A percentile compares a stretch with the other conserved stretches of the same genome.
phyloP scores from a whole-genome alignment of 2,888 invertebrate species.

The Chrysotoxum bicinctum region DNA sequence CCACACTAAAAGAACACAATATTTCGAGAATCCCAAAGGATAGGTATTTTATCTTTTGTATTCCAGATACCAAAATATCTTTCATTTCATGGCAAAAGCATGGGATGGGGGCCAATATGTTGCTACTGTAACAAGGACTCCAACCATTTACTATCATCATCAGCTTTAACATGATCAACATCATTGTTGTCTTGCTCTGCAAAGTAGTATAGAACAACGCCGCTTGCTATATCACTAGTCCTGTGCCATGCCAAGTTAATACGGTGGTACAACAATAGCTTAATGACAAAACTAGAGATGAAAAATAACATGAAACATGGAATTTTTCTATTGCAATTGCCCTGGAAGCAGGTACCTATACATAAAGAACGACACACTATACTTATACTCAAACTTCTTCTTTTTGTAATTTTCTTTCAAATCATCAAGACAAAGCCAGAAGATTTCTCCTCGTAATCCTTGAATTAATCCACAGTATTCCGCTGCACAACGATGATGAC shows the following conservation, averaged over 20 bases:
- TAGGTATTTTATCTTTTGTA: conserved; percentile 2
- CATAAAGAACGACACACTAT: neutral
- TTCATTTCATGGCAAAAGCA: conserved; percentile 1
- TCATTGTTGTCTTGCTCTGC: neutral
- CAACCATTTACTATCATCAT: conserved; percentile 5
- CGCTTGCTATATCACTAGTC: neutral
- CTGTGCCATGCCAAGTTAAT: neutral
- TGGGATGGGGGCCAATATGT: neutral
- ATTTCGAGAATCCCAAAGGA: conserved; percentile 11
- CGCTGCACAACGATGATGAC: conserved; percentile 41
- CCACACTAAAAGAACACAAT: conserved; percentile 1
- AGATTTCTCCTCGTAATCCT: conserved; percentile 60
- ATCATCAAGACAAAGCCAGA: conserved; percentile 59
- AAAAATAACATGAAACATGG: conserved; percentile 28
- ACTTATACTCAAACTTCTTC: neutral
- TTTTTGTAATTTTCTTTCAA: conserved; percentile 67
- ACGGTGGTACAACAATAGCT: conserved; percentile 41
- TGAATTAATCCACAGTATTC: conserved; percentile 63
- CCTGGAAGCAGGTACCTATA: conserved; percentile 13
- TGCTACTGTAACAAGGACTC: neutral
- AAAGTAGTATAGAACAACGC: conserved; percentile 5
- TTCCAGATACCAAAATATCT: neutral
- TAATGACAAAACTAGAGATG: conserved; percentile 27
- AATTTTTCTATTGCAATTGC: conserved; percentile 26
- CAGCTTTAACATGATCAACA: conserved; percentile 26